Evolutionary conservation across 2,888 invertebrate genomes (phyloP), one percentile per base, ranked within the genome.

Genomic region (Cryptus armator): DNA sequence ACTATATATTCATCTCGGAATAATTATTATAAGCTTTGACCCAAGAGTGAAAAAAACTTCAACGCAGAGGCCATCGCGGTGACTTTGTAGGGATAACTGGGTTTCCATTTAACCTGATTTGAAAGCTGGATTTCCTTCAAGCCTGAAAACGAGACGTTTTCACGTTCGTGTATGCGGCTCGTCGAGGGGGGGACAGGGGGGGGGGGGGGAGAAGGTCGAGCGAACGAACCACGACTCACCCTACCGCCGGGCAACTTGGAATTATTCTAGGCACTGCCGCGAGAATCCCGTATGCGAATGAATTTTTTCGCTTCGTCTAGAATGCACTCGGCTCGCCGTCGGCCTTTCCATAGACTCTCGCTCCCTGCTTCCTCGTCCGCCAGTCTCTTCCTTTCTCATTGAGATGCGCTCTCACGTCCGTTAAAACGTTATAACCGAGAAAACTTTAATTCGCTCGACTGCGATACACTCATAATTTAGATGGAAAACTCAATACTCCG

Each of bases 21-120:
- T 43, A 19, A 56, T 67, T 24, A 32, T 43, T 67, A 43, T 64
- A 67, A 72, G 80, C 67, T 74, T 62, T 32, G 19, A 46, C 37
- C 37, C 56, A 6, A 16, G 37, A 16, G 51, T 43, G 62, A 53
- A 19, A 53, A 51, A 64, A 64, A 16, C 16, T 32, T 14, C 16
- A 46, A 6, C 43, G 5, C 19, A 10, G 5, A 12, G 12, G 1
- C 12, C 43, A 46, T 46, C 51, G 37, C 37, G 71, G 32, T 43
- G 24, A 66, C 48, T 19, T 53, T 44, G 37, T 24, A 44, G 37
- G 56, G 14, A 48, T 82, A 78, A 44, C 10, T 10, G 10, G 53
- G 78, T 74, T 78, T 74, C 29, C 78, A 74, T 78, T 83, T 68
- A 83, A 78, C 78, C 62, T 68, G 83, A 51, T 62, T 83, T 62